Evolutionary conservation across 1,140 invertebrate genomes (phyloP).

Genomic region (Drepana arcuata): DNA sequence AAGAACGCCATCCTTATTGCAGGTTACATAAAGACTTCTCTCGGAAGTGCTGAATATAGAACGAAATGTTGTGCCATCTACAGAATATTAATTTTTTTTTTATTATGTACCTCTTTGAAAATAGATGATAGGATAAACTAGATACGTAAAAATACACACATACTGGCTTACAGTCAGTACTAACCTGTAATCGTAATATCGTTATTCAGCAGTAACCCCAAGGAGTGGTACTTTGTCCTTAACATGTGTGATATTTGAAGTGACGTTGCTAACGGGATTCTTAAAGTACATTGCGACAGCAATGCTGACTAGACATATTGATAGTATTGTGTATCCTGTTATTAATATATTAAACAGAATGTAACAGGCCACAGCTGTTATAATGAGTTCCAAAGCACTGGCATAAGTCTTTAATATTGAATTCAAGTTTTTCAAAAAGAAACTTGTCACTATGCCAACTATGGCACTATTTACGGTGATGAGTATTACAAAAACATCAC

Average conservation of each 20-base stretch:
- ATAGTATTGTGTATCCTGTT: conserved; percentile 84
- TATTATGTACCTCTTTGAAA: too few relatives aligned
- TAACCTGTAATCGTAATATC: too few relatives aligned
- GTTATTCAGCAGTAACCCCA: conserved; percentile 34
- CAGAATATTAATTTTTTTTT: too few relatives aligned
- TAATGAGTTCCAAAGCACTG: conserved; percentile 92
- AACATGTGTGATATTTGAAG: conserved; percentile 26
- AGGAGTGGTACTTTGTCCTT: conserved; percentile 51
- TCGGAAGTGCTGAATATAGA: too few relatives aligned
- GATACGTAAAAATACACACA: too few relatives aligned
- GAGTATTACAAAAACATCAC: conserved; percentile 80
- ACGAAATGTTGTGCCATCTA: too few relatives aligned
- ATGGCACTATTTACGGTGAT: conserved; percentile 93
- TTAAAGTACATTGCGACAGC: conserved; percentile 91
- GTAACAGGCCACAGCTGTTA: conserved; percentile 92
- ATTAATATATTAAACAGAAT: conserved; percentile 91
- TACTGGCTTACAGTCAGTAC: too few relatives aligned
- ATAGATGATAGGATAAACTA: too few relatives aligned
- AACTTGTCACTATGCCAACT: conserved; percentile 94
- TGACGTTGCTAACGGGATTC: conserved; percentile 84
- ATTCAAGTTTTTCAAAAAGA: conserved; percentile 94
- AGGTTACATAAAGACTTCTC: too few relatives aligned
- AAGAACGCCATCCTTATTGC: too few relatives aligned
- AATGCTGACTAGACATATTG: conserved; percentile 87
- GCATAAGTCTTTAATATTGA: conserved; percentile 98